Evolutionary conservation across 2,113 vertebrate genomes (phyloP), one percentile per base, ranked within the genome.

Genomic region (Gobio gobio): DNA sequence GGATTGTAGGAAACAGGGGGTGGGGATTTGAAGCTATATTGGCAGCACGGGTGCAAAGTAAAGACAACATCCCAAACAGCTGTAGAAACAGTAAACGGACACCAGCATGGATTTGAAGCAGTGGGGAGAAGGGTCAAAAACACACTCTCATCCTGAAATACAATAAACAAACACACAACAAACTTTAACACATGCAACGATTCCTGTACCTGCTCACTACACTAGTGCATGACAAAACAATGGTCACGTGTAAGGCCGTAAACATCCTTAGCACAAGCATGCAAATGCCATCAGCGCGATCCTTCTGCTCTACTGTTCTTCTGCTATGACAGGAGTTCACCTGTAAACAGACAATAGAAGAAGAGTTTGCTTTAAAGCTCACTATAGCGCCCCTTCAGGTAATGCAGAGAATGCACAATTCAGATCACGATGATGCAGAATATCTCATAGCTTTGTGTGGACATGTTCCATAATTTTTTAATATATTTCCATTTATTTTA

Each of bases 61-160:
- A 93, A 89, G 89, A 91, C 90, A 93, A 93, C 92, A 93, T 90
- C 83, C 78, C 87, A 54, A 86, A 88, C 94, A 94, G 94, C 94
- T 95, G 93, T 89, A 90, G 92, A 90, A 94, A 94, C 93, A 94
- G 92, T 90, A 93, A 94, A 91, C 9, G 4, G 90, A 94, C 75
- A 90, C 91, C 33, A 80, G 88, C 70, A 66, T 72, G 83, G 91
- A 80, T 72, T 40, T 85, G 47, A 73, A 82, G 63, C 56, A 64
- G 85, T 87, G 63, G 88, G 58, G 24, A 80, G 86, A 80, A 86
- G 88, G 90, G 89, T 82, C 86, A 90, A 85, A 89, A 89, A 89
- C 87, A 87, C 89, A 54, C n/a, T 40, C 45, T 54, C 74, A 89
- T 18, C 81, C 56, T 70, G 80, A 87, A 72, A 87, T 83, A 91